These are phyloP conservation scores for Platypus cylindrus DNA, from an alignment of 2,888 invertebrate species.

Conservation along the genomic window DNA sequence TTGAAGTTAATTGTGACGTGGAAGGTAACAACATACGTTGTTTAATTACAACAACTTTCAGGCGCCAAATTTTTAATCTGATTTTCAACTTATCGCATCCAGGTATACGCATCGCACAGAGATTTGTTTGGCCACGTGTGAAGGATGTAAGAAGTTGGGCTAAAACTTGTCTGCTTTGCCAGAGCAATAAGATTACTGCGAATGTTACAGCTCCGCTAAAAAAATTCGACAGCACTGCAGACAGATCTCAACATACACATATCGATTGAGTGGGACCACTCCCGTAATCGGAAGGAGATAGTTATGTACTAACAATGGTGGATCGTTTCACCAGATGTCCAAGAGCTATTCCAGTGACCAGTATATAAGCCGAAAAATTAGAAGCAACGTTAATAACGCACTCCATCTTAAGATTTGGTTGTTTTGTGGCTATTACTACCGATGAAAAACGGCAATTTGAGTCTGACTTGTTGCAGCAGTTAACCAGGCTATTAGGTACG, in stretches of 20 bases:
- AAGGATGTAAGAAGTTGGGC: slow-evolving; percentile 28
- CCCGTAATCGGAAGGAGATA: slow-evolving; percentile 12
- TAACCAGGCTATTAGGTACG: slow-evolving; percentile 17
- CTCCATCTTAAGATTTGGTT: slow-evolving; percentile 34
- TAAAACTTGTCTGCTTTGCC: slow-evolving; percentile 23
- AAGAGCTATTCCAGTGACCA: slow-evolving; percentile 11
- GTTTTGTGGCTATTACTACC: slow-evolving; percentile 25
- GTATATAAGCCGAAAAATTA: slow-evolving; percentile 16
- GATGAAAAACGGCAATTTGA: slow-evolving; percentile 28
- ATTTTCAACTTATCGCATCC: slow-evolving; percentile 24
- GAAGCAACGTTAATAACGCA: slow-evolving; percentile 23
- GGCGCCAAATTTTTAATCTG: slow-evolving; percentile 9
- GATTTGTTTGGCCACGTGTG: slow-evolving; percentile 30
- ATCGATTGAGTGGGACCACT: slow-evolving; percentile 24
- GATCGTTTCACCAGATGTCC: slow-evolving; percentile 17
- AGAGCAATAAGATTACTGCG: slow-evolving; percentile 21
- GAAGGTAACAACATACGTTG: slow-evolving; percentile 5
- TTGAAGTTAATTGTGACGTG: neutral
- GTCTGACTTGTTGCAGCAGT: slow-evolving; percentile 18
- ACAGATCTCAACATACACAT: slow-evolving; percentile 21
- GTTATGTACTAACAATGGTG: slow-evolving; percentile 12
- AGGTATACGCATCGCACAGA: slow-evolving; percentile 17
- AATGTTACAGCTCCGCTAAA: slow-evolving; percentile 16
- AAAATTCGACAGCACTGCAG: slow-evolving; percentile 11
- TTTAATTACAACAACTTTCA: slow-evolving; percentile 8